phyloP scores from a whole-genome alignment of 2,888 invertebrate genomes.

The Drosophila meridiana region DNA sequence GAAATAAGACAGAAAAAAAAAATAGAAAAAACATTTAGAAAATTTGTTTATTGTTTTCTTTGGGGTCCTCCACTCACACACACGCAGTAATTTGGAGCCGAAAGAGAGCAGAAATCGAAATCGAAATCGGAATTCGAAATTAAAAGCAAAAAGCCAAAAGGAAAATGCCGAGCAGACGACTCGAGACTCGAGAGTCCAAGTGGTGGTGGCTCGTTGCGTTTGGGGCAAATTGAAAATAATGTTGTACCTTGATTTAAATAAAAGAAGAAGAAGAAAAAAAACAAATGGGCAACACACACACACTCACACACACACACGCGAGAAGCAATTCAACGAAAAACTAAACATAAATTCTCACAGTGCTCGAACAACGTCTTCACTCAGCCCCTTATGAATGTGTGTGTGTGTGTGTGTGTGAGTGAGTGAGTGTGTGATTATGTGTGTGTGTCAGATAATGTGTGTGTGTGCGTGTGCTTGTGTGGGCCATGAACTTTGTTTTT shows the following conservation, averaged over 20 bases:
- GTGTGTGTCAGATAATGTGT: neutral
- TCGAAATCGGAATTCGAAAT: slow-evolving; percentile 55
- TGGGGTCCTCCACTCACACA: slow-evolving; percentile 61
- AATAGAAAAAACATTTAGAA: slow-evolving; percentile 47
- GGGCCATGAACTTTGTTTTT: slow-evolving; percentile 74
- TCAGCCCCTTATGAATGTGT: slow-evolving; percentile 25
- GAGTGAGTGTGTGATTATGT: neutral
- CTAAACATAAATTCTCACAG: slow-evolving; percentile 71
- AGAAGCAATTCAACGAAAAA: slow-evolving; percentile 62
- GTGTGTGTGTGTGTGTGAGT: neutral
- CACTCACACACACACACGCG: slow-evolving; percentile 21
- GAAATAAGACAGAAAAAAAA: neutral
- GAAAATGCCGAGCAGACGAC: slow-evolving; percentile 24
- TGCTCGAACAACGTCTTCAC: slow-evolving; percentile 30
- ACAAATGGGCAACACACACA: slow-evolving; percentile 49
- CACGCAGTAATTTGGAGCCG: slow-evolving; percentile 51
- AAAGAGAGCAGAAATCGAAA: slow-evolving; percentile 36
- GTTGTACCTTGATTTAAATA: slow-evolving; percentile 79
- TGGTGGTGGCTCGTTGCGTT: slow-evolving; percentile 10
- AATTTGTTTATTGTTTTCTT: slow-evolving; percentile 80
- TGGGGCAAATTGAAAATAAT: slow-evolving; percentile 65
- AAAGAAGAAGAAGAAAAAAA: slow-evolving; percentile 36
- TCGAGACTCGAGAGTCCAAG: slow-evolving; percentile 20
- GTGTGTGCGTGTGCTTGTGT: slow-evolving; percentile 50
- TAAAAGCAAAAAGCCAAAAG: slow-evolving; percentile 45